A percentile compares a stretch with the other conserved stretches of the same genome.
Evolutionary conservation across 2,888 invertebrate species (phyloP).

Genomic region (Clunio marinus): DNA sequence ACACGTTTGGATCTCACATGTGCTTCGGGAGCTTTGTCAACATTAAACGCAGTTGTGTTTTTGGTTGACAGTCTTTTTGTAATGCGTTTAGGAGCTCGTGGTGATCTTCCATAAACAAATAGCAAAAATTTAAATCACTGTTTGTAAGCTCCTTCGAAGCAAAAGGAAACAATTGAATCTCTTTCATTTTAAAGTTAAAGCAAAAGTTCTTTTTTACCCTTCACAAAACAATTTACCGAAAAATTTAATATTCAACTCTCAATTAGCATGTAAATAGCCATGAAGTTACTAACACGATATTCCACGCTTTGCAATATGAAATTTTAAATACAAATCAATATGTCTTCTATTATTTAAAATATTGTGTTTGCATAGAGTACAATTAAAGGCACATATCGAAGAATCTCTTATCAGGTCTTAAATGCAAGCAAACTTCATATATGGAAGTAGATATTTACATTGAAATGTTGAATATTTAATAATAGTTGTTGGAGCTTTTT

Average conservation of each 20-base stretch:
- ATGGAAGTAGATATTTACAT: too few species aligned
- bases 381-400: background rate
- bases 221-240: background rate
- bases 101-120: constrained; percentile 42
- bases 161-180: constrained; percentile 6
- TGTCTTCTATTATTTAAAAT: background rate
- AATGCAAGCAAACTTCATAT: too few species aligned
- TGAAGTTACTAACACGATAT: background rate
- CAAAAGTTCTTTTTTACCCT: background rate
- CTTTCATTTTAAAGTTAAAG: background rate
- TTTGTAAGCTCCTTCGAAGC: background rate
- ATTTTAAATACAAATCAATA: background rate
- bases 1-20: constrained; percentile 49
- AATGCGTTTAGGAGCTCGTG: constrained; percentile 48
- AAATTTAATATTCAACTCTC: background rate
- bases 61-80: constrained; percentile 48
- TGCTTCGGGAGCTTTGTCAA: constrained; percentile 47
- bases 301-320: background rate
- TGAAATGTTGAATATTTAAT: background rate
- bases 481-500: constrained; percentile 12
- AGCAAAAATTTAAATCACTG: too few species aligned
- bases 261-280: constrained; percentile 9
- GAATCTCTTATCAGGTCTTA: too few species aligned
- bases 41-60: constrained; percentile 47
- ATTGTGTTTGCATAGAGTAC: background rate